These are phyloP conservation scores for Ypsolopha scabrella DNA, from an alignment of 2,888 invertebrate genomes.

Conservation along the genomic window DNA sequence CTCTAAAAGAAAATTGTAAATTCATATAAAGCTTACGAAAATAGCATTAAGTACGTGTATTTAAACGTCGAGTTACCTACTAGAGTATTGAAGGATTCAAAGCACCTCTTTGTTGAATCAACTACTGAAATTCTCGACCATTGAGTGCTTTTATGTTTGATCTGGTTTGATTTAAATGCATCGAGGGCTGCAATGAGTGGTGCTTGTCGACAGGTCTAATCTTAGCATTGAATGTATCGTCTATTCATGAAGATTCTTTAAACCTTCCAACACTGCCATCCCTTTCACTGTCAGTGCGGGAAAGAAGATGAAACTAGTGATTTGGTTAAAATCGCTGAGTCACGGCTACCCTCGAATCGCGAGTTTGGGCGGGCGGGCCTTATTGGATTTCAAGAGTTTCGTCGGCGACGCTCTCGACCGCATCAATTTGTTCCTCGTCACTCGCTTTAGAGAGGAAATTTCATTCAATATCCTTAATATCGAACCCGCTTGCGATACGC, in stretches of 20 bases:
- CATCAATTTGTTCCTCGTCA: conserved; percentile 18
- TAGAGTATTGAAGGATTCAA: no score
- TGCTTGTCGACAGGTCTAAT: conserved; percentile 14
- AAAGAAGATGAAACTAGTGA: no score
- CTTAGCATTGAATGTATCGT: not conserved
- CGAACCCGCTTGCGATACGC: no score
- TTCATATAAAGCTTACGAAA: no score
- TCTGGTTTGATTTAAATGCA: conserved; percentile 21
- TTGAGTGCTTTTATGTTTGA: not conserved
- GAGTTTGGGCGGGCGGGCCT: conserved; percentile 13
- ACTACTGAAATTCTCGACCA: not conserved
- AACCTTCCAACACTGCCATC: not conserved
- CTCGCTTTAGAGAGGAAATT: conserved; percentile 17
- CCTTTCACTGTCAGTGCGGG: not conserved
- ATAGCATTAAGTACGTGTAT: no score
- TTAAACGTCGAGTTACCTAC: no score
- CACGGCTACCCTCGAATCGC: not conserved
- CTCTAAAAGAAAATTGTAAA: no score
- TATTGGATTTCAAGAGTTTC: conserved; percentile 41
- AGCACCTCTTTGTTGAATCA: not conserved
- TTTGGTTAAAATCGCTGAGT: no score
- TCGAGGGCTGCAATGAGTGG: conserved; percentile 18
- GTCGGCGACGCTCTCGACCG: conserved; percentile 23
- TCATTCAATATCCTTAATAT: conserved; percentile 5
- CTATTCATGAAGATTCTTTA: not conserved